Percentiles rank a stretch among this genome's conserved stretches.
Evolutionary conservation across 2,797 vertebrate species (phyloP).

Genomic region (Sebastes miniatus): DNA sequence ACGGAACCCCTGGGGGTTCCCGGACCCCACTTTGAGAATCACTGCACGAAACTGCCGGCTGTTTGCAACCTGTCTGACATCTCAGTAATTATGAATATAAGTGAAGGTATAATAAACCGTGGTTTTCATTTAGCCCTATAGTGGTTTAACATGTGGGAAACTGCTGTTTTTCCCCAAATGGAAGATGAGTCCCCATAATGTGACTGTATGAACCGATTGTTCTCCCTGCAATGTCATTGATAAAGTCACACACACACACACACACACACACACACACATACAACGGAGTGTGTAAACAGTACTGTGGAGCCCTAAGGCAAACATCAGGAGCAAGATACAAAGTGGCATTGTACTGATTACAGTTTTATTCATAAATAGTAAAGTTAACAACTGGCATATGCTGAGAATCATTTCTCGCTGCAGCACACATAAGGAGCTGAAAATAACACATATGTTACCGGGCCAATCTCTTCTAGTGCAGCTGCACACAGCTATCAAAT

Average conservation of each 20-base stretch:
- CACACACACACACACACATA: neutral
- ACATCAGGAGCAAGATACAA: slow-evolving; percentile 4
- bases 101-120: neutral
- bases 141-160: neutral
- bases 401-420: slow-evolving; percentile 1
- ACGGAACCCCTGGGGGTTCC: no score
- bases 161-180: neutral
- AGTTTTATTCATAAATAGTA: slow-evolving; percentile 25
- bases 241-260: neutral
- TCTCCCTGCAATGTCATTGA: neutral
- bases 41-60: no score
- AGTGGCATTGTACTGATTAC: slow-evolving; percentile 17
- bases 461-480: neutral
- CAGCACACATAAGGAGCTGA: neutral
- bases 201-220: neutral
- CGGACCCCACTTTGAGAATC: no score
- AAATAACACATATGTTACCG: neutral
- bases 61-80: neutral
- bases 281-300: neutral
- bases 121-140: neutral
- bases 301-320: neutral
- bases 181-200: neutral
- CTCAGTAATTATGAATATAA: neutral
- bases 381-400: neutral
- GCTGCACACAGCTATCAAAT: neutral